Evolutionary conservation across 2,888 invertebrate species (phyloP), one percentile per base, ranked within the genome.

Genomic region (Stenolophus ochropezus): DNA sequence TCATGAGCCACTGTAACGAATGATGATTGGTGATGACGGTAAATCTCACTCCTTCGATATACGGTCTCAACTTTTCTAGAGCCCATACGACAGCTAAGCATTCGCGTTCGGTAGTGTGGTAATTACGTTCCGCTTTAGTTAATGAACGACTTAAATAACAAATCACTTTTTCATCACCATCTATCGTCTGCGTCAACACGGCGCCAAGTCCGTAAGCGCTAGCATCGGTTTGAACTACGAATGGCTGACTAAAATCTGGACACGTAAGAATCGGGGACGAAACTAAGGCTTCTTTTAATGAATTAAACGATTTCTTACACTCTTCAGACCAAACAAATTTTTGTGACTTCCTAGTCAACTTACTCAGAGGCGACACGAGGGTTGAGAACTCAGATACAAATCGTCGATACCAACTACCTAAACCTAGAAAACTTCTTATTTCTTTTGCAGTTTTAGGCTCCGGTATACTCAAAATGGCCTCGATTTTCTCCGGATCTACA

Each of bases 401-500:
- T 2, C 81, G 76, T 6, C 82, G 47, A 51, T 83, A 83, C 83
- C 83, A 77, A 16, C 81, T 82, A 2, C 47, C 47, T 21, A 58
- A 74, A 20, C 82, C 83, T 25, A 83, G 58, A 83, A 16, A 6
- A 20, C 77, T 14, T 18, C 78, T 49, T 4, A 83, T 58, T 6
- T 81, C 83, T 20, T 47, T 79, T 3, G 80, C 20, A 4, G 25
- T 71, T 11, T 2, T 53, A 8, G 83, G 83, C 3, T 18, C 14
- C 11, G 78, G 80, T 8, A 79, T 77, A 11, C 84, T 69, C 5
- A 79, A 8, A 0, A 84, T 85, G 0, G 84, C 81, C 0, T 76
- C 25, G 0, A 84, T 79, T 25, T 82, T 84, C 0, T 83, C 83
- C 0, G 83, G 82, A 42, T 85, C 83, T 0, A 82, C 79, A 5